Evolutionary conservation across 2,113 vertebrate genomes (phyloP).

Genomic region (Danionella cerebrum): DNA sequence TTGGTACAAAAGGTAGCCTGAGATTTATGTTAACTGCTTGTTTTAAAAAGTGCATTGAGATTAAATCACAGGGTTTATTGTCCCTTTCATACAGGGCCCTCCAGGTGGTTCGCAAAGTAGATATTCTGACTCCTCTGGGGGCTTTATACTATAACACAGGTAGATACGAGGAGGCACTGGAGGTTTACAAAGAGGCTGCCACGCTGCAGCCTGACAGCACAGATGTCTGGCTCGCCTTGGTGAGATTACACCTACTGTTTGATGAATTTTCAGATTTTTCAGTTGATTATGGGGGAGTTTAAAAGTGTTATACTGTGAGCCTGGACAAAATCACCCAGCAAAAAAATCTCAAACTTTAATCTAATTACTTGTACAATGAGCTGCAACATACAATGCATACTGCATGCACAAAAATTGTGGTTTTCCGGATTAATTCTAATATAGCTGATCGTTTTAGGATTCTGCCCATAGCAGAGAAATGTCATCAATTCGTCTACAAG

Average conservation of each 20-base stretch:
- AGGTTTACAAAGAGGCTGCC: conserved; percentile 79
- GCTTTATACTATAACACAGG: conserved; percentile 95
- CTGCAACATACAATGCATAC: no score
- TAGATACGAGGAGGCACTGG: conserved; percentile 78
- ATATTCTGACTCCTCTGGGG: conserved; percentile 82
- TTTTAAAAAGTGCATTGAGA: neutral
- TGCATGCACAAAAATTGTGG: no score
- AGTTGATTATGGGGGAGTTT: no score
- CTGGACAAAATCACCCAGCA: no score
- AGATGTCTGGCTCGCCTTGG: conserved; percentile 84
- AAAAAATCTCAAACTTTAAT: no score
- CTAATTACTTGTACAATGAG: no score
- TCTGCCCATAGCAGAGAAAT: no score
- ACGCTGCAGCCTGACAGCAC: conserved; percentile 73
- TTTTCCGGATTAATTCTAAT: no score
- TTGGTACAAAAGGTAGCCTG: conserved; percentile 85
- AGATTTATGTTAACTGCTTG: neutral
- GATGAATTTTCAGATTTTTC: no score
- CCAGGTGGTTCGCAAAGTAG: conserved; percentile 76
- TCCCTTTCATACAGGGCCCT: conserved; percentile 66
- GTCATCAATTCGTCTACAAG: no score
- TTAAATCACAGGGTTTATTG: neutral
- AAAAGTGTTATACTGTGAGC: no score
- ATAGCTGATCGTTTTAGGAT: no score
- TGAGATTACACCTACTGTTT: conserved; percentile 50